These are phyloP conservation scores for Zaprionus vittiger DNA, from an alignment of 1,140 invertebrate genomes.

Conservation along the genomic window DNA sequence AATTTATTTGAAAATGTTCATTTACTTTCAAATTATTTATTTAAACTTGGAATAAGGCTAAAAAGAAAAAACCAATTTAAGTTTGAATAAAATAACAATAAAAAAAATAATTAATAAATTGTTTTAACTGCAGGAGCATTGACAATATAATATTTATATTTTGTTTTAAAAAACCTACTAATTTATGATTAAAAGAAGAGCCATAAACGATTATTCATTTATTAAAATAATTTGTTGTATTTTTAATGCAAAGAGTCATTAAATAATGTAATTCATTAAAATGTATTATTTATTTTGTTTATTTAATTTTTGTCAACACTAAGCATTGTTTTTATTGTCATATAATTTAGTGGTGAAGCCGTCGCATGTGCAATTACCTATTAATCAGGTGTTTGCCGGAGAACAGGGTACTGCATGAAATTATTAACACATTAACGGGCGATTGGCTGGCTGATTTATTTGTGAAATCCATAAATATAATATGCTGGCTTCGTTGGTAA, in stretches of 20 bases:
- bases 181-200: no score
- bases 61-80: no score
- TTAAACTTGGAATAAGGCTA: no score
- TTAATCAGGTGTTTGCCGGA: slow-evolving; percentile 39
- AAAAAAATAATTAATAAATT: no score
- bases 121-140: no score
- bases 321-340: neutral
- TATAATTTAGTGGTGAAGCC: slow-evolving; percentile 12
- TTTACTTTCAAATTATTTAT: neutral
- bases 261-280: neutral
- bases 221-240: neutral
- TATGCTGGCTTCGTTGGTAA: slow-evolving; percentile 45
- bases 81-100: no score
- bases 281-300: neutral
- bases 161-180: no score
- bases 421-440: slow-evolving; percentile 77
- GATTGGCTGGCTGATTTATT: slow-evolving; percentile 66
- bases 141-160: no score
- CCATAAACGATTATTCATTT: no score
- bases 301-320: neutral
- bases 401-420: slow-evolving; percentile 48
- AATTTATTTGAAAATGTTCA: no score
- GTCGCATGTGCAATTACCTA: slow-evolving; percentile 44
- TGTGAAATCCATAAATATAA: slow-evolving; percentile 70
- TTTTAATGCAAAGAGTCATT: neutral